These are phyloP conservation scores for Zele albiditarsus DNA, from an alignment of 2,888 invertebrate genomes.

Conservation along the genomic window DNA sequence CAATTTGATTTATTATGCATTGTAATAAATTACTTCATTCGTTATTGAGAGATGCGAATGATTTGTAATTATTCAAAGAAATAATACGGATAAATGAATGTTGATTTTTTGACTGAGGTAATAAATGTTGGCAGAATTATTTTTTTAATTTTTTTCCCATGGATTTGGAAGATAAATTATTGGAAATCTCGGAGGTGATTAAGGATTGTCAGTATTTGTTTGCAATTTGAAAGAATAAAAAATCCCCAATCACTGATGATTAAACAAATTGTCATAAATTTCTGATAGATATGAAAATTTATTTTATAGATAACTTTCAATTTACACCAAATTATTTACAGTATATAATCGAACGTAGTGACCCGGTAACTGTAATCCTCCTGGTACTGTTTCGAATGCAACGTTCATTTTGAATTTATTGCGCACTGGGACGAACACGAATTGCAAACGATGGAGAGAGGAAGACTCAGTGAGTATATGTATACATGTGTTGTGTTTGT, in stretches of 20 bases:
- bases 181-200: not conserved
- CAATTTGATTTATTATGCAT: not conserved
- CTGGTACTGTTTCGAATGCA: constrained; percentile 14
- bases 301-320: not conserved
- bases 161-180: not conserved
- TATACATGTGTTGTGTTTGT: not conserved
- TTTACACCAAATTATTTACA: constrained; percentile 16
- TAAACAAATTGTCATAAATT: not conserved
- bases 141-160: too few species aligned
- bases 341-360: not conserved
- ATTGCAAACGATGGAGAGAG: not conserved
- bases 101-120: too few species aligned
- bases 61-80: too few species aligned
- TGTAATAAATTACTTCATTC: not conserved
- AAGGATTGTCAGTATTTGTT: not conserved
- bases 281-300: not conserved
- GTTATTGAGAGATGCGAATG: not conserved
- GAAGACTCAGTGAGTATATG: not conserved
- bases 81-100: too few species aligned
- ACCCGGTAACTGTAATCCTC: constrained; percentile 13
- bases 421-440: not conserved
- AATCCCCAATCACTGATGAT: not conserved
- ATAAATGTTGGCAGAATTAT: too few species aligned
- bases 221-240: not conserved
- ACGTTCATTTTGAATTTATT: constrained; percentile 27